Evolutionary conservation across 2,113 vertebrate species (phyloP), one percentile per base, ranked within the genome.

Genomic region (Heterocephalus glaber): DNA sequence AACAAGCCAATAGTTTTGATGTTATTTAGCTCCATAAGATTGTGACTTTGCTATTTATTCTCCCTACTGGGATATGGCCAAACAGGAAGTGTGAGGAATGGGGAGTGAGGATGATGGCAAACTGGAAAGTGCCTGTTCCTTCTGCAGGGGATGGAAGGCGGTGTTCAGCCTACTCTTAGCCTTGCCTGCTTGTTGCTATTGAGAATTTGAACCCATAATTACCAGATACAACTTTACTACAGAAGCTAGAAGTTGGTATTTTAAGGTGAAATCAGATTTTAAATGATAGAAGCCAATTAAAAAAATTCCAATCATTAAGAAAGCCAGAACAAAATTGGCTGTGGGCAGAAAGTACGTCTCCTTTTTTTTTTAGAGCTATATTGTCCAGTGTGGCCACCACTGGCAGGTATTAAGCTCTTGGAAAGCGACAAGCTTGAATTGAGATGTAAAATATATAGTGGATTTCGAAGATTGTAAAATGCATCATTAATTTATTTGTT

Each of bases 1-100:
- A 98, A 97, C 92, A 95, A 93, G 92, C 80, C 85, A 35, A 26
- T 76, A 82, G 85, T 96, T 97, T 96, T 94, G 94, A 97, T 97
- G 95, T 90, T 95, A 80, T 92, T 84, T 77, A 66, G 58, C 85
- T 82, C 82, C 35, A 38, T 68, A 66, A 90, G 66, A 91, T 89
- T 95, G 94, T 47, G 76, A 77, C 92, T 44, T 68, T 41, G 30
- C 70, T 87, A 26, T 95, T 90, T 92, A 54, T 93, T 91, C n/a
- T 86, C 66, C 63, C 58, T 76, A 35, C 93, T 90, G 93, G 93
- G 95, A 41, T n/a, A 22, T 28, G 89, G 88, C 83, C 61, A 38
- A 68, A 79, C 96, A 93, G 94, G 94, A 96, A 95, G 52, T 89
- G 52, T 65, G 49, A 77, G 65, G 72, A 47, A 35, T 52, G 24